These are phyloP conservation scores for Triplophysa rosa DNA, from an alignment of 2,113 vertebrate species.

Conservation along the genomic window DNA sequence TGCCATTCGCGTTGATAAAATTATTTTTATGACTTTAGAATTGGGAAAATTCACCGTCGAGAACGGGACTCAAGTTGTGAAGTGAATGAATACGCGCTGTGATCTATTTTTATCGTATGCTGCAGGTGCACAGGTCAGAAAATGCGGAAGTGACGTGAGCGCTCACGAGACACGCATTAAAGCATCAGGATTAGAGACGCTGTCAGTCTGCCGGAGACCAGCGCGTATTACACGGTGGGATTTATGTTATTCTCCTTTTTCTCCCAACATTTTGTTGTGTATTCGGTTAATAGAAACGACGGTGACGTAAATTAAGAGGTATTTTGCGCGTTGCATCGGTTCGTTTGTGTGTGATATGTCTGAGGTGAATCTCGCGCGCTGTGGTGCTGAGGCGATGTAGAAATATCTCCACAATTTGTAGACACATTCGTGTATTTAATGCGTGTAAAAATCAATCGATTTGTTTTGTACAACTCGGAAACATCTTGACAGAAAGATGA, in stretches of 20 bases:
- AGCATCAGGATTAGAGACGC: conserved; percentile 57
- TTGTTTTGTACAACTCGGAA: neutral
- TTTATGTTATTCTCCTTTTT: neutral
- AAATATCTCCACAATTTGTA: neutral
- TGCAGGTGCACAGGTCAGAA: conserved; percentile 66
- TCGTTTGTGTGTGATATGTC: neutral
- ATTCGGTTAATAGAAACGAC: neutral
- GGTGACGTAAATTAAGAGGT: neutral
- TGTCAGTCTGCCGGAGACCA: conserved; percentile 18
- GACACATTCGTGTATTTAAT: neutral
- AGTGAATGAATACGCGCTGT: neutral
- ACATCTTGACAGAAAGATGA: neutral
- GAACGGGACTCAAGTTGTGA: neutral
- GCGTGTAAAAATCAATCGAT: too few species aligned
- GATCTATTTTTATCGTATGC: conserved; percentile 27
- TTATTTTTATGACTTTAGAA: neutral
- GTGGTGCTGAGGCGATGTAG: neutral
- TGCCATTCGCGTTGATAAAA: too few species aligned
- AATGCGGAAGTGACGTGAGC: conserved; percentile 70
- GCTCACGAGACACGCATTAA: conserved; percentile 61
- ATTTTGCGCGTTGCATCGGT: neutral
- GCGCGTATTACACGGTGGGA: conserved; percentile 45
- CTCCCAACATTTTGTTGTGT: neutral
- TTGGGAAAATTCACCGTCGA: neutral
- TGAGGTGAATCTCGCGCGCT: neutral